These are phyloP conservation scores for Malurus melanocephalus DNA, from an alignment of 2,113 vertebrate species.

Conservation along the genomic window DNA sequence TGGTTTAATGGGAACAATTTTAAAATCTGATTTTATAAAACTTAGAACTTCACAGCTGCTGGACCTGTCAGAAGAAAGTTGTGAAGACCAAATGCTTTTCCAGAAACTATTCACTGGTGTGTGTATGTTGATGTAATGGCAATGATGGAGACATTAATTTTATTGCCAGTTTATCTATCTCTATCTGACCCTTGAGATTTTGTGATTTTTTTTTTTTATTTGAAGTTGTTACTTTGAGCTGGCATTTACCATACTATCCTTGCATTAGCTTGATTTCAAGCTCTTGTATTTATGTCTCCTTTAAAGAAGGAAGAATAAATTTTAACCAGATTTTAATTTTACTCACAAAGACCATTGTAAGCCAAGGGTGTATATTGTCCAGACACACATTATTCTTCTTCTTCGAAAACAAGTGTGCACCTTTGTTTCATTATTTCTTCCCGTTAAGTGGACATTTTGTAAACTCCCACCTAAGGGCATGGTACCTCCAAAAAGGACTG, in stretches of 20 bases:
- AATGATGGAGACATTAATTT: background rate
- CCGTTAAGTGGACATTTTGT: conserved; percentile 26
- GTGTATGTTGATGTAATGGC: background rate
- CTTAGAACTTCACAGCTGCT: background rate
- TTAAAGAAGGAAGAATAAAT: background rate
- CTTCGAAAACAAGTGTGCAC: background rate
- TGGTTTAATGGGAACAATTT: background rate
- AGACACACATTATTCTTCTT: background rate
- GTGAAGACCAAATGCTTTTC: background rate
- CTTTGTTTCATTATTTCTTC: conserved; percentile 1
- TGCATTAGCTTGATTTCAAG: background rate
- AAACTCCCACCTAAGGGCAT: conserved; percentile 37
- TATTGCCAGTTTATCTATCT: background rate
- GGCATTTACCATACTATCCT: background rate
- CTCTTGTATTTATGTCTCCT: background rate
- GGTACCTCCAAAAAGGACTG: conserved; percentile 45
- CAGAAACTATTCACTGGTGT: background rate
- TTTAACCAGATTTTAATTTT: background rate
- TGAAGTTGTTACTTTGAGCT: background rate
- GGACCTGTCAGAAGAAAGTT: background rate
- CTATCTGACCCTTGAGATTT: background rate
- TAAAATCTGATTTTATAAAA: background rate
- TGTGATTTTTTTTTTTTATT: background rate
- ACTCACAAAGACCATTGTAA: background rate
- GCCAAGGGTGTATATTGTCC: background rate